phyloP scores from a whole-genome alignment of 1,140 invertebrate genomes.

The Ostrea edulis region DNA sequence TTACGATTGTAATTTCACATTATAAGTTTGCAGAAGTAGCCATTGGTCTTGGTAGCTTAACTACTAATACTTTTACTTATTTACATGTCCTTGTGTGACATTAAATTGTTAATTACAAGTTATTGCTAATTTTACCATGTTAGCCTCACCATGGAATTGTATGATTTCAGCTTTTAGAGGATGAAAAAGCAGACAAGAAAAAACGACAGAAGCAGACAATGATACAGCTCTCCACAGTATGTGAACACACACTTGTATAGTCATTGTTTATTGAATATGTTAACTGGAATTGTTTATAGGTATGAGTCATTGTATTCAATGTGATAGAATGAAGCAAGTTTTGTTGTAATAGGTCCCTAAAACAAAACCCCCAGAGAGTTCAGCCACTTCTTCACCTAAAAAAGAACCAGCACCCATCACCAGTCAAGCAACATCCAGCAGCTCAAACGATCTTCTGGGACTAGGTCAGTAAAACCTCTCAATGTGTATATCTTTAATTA shows the following conservation, averaged over 20 bases:
- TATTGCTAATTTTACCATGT: background rate
- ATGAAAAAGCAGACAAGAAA: conserved; percentile 75
- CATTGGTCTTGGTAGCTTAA: too few species aligned
- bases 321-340: background rate
- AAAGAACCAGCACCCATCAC: background rate
- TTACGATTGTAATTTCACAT: too few species aligned
- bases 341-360: background rate
- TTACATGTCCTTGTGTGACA: too few species aligned
- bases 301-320: background rate
- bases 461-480: conserved; percentile 79
- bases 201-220: conserved; percentile 66
- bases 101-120: background rate
- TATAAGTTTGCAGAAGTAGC: too few species aligned
- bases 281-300: background rate
- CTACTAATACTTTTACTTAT: too few species aligned
- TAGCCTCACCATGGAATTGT: background rate
- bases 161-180: conserved; percentile 65
- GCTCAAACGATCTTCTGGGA: conserved; percentile 83
- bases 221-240: conserved; percentile 54
- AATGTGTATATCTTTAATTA: background rate
- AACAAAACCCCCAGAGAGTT: background rate
- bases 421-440: conserved; percentile 45
- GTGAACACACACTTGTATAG: background rate
- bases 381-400: conserved; percentile 44
- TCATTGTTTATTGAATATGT: background rate